phyloP scores from a whole-genome alignment of 2,113 vertebrate genomes.

The Microcebus griseorufus region DNA sequence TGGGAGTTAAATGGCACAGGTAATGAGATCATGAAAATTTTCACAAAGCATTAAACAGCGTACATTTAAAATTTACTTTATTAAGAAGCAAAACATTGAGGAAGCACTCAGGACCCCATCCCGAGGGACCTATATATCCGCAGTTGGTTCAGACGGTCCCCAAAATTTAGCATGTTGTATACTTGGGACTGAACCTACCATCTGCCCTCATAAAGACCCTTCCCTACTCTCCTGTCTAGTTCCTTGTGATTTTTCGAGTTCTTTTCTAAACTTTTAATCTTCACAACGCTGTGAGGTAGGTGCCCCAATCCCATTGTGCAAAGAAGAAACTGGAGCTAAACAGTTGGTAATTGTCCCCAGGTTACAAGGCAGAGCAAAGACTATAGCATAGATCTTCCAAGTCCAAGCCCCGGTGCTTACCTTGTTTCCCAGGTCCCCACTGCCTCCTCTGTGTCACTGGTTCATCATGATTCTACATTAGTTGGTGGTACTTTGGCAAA shows the following conservation, averaged over 20 bases:
- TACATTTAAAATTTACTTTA: not conserved
- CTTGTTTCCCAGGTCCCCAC: too few species aligned
- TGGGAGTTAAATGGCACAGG: not conserved
- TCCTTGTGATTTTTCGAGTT: not conserved
- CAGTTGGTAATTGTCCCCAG: not conserved
- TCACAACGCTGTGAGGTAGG: not conserved
- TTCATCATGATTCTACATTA: not conserved
- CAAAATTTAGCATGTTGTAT: not conserved
- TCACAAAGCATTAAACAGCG: not conserved
- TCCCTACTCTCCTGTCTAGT: not conserved
- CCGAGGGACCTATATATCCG: not conserved
- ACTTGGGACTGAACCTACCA: not conserved
- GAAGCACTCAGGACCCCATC: not conserved
- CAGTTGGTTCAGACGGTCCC: not conserved
- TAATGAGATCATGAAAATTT: not conserved
- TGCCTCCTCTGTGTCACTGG: too few species aligned
- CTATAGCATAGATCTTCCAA: not conserved
- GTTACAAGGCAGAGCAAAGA: not conserved
- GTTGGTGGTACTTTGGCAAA: not conserved
- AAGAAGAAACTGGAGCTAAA: not conserved
- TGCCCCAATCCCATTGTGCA: not conserved
- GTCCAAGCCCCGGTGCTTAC: not conserved
- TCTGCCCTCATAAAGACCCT: not conserved
- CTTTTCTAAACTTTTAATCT: not conserved
- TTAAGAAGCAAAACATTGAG: not conserved